A percentile compares a stretch with the other conserved stretches of the same genome.
Conservation (phyloP, 2,888 invertebrate species). For the Platerodrilus igneus region DNA sequence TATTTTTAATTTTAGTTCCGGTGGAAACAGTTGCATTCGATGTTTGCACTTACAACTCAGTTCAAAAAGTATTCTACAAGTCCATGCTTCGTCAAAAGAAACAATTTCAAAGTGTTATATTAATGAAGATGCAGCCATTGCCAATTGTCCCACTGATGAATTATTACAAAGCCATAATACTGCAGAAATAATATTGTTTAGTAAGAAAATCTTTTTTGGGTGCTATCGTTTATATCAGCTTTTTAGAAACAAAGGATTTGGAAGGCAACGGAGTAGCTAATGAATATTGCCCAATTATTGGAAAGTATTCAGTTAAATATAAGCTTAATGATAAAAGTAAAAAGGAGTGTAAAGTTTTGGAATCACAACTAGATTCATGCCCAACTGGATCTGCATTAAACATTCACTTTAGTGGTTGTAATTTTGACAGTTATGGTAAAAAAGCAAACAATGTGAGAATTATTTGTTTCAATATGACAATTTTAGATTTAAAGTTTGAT, state of each 20-base stretch:
- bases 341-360: slow-evolving; percentile 52
- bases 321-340: slow-evolving; percentile 49
- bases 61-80: slow-evolving; percentile 58
- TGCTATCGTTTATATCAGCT: slow-evolving; percentile 6
- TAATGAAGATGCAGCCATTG: slow-evolving; percentile 55
- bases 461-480: slow-evolving; percentile 16
- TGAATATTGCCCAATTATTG: slow-evolving; percentile 61
- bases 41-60: slow-evolving; percentile 58
- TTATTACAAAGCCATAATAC: slow-evolving; percentile 38
- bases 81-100: slow-evolving; percentile 56
- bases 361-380: slow-evolving; percentile 58
- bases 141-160: slow-evolving; percentile 53
- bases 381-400: slow-evolving; percentile 57
- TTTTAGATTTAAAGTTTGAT: slow-evolving; percentile 55
- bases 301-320: slow-evolving; percentile 57
- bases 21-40: slow-evolving; percentile 56
- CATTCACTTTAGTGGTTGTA: slow-evolving; percentile 55
- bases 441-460: slow-evolving; percentile 18
- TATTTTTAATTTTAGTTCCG: slow-evolving; percentile 52
- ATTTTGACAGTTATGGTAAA: slow-evolving; percentile 53
- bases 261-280: slow-evolving; percentile 51
- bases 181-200: slow-evolving; percentile 56
- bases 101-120: slow-evolving; percentile 55
- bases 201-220: slow-evolving; percentile 42
- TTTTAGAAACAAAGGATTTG: slow-evolving; percentile 52